Percentiles rank a stretch among this genome's conserved stretches.
These are phyloP conservation scores for Peromyscus leucopus DNA, from an alignment of 2,113 vertebrate species.

Conservation along the genomic window DNA sequence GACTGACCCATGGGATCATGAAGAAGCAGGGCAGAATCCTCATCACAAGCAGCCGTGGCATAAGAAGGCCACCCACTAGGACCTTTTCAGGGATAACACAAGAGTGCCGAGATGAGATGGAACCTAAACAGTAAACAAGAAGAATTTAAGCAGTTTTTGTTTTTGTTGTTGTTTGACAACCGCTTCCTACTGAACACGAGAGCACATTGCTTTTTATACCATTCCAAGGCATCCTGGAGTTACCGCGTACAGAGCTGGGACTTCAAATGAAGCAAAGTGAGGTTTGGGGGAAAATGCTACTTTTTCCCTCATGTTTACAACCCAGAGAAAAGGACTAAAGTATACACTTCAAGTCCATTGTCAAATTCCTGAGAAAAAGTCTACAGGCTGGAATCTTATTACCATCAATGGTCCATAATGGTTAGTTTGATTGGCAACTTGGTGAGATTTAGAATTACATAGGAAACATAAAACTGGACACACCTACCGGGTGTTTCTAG, in stretches of 20 bases:
- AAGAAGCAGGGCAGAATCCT: not conserved
- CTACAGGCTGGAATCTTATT: not conserved
- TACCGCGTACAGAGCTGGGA: not conserved
- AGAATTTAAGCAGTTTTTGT: not conserved
- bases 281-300: not conserved
- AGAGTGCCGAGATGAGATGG: not conserved
- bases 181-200: not conserved
- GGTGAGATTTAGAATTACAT: not conserved
- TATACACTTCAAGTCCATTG: not conserved
- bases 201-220: not conserved
- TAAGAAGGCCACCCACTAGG: not conserved
- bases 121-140: not conserved
- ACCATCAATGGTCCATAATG: not conserved
- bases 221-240: not conserved
- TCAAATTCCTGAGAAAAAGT: slow-evolving; percentile 11
- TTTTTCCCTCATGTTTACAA: not conserved
- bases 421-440: not conserved
- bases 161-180: not conserved
- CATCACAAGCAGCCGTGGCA: not conserved
- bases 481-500: not conserved
- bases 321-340: slow-evolving; percentile 2
- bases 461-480: not conserved
- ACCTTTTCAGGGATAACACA: not conserved
- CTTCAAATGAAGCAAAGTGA: not conserved
- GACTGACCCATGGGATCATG: not conserved